Conservation (phyloP, 2,797 vertebrate genomes). For the Hafferia zeledoni region DNA sequence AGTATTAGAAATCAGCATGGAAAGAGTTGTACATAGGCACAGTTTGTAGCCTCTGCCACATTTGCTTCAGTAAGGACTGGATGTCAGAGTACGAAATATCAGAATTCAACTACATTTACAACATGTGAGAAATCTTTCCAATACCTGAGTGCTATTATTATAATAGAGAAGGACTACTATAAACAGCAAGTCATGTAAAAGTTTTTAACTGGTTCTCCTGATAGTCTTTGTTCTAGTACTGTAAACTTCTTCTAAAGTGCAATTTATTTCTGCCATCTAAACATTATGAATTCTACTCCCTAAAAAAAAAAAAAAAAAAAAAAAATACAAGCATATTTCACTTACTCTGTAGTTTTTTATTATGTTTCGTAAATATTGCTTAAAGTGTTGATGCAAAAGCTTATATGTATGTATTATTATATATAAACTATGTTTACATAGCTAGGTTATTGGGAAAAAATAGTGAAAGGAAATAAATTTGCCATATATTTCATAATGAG, state of each 20-base stretch:
- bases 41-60: background rate
- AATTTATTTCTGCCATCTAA: background rate
- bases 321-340: background rate
- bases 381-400: background rate
- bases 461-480: background rate
- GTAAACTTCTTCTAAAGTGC: background rate
- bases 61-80: background rate
- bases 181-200: background rate
- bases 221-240: background rate
- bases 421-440: background rate
- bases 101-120: background rate
- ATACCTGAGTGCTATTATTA: background rate
- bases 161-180: background rate
- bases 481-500: background rate
- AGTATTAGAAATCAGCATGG: background rate
- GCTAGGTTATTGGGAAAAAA: background rate
- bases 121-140: background rate
- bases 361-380: background rate
- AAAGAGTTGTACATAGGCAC: background rate
- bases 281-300: background rate
- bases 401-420: background rate
- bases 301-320: background rate
- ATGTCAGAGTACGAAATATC: background rate
- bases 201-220: background rate
- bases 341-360: background rate